Evolutionary conservation across 2,113 vertebrate species (phyloP), one percentile per base, ranked within the genome.

Genomic region (Pygoscelis adeliae): DNA sequence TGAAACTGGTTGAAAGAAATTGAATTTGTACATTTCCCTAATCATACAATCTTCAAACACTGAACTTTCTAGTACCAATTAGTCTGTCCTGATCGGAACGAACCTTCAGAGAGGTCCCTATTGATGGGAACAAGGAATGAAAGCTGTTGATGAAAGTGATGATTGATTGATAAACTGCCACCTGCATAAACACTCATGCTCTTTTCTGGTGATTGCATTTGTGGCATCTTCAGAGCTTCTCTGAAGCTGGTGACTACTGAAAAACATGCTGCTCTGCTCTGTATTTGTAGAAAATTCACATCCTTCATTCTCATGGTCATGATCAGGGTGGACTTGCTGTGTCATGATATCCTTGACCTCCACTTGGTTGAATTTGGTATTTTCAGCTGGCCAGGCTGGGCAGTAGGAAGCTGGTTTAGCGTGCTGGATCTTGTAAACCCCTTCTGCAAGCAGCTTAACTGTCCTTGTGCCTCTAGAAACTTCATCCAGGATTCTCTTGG

Each of bases 21-120:
- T 97, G 96, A 98, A 98, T 98, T 98, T 96, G 95, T 97, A 91
- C 95, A 95, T 96, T 98, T 97, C 89, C 92, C 89, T 98, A 98
- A 98, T 97, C 98, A 98, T 96, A 97, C 91, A 49, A 87, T 98
- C 95, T 98, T 96, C 97, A 93, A 97, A 97, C 94, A 95, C 87
- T 67, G 95, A 97, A 91, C 56, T 85, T 90, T 89, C 97, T 83
- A n/a, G 91, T 93, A 92, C 81, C 96, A 97, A 96, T 98, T 97
- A 97, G 88, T 90, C 93, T 96, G 70, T 92, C 92, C 73, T 85
- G 95, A 83, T 97, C 63, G 2, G 83, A 70, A 90, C 2, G 13
- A 92, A 89, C 83, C 38, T 96, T 62, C 73, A 53, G 74, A 96
- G 89, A 91, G 72, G 23, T 91, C 91, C 92, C 93, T 73, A 56